Evolutionary conservation across 2,888 invertebrate genomes (phyloP).

Genomic region (Drosophila austrosaltans): DNA sequence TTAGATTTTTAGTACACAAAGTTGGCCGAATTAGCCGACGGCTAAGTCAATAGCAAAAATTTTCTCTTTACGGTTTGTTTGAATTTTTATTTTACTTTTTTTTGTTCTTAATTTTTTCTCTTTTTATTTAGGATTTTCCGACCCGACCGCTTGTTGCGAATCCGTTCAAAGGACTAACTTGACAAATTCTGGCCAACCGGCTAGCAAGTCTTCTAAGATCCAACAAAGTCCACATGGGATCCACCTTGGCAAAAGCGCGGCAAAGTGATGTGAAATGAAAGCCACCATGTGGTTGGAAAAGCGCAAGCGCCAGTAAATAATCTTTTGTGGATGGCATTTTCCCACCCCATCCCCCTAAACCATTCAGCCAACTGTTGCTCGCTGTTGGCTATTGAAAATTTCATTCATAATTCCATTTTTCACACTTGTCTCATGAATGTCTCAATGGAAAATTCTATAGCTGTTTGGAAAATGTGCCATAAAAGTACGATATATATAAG

Average conservation of each 20-base stretch:
- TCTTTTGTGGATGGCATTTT: slow-evolving; percentile 20
- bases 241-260: slow-evolving; percentile 56
- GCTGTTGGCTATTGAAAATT: slow-evolving; percentile 12
- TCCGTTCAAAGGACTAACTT: slow-evolving; percentile 70
- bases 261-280: slow-evolving; percentile 34
- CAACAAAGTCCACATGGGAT: slow-evolving; percentile 44
- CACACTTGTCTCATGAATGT: background rate
- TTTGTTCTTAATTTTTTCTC: background rate
- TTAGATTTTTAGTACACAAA: background rate
- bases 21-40: background rate
- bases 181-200: slow-evolving; percentile 43
- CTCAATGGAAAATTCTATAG: slow-evolving; percentile 18
- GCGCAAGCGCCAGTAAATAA: slow-evolving; percentile 44
- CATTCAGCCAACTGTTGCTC: slow-evolving; percentile 34
- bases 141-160: slow-evolving; percentile 61
- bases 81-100: slow-evolving; percentile 2
- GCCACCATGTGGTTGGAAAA: slow-evolving; percentile 65
- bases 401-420: slow-evolving; percentile 33
- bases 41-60: background rate
- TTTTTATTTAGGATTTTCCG: slow-evolving; percentile 18
- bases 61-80: background rate
- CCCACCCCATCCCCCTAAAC: background rate
- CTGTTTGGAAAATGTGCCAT: slow-evolving; percentile 1
- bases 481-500: background rate
- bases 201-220: slow-evolving; percentile 32